Evolutionary conservation across 2,888 invertebrate genomes (phyloP).

Genomic region (Octodonta nipae): DNA sequence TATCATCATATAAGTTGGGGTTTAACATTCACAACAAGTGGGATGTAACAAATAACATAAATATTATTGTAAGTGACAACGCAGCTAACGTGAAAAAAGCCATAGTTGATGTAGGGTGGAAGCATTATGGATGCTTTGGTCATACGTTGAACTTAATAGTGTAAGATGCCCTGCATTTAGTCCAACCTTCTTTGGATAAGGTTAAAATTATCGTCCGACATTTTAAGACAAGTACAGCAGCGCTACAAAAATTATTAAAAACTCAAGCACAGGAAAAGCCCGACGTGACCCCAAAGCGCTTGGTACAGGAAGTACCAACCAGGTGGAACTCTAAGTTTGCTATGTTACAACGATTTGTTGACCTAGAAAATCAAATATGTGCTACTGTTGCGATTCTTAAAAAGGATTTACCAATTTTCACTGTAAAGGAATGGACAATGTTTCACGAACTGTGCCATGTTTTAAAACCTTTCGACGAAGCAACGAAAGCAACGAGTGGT

Average conservation of each 20-base stretch:
- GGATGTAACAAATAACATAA: constrained; percentile 19
- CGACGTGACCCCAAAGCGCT: no score
- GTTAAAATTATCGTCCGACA: constrained; percentile 14
- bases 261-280: constrained; percentile 16
- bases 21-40: no score
- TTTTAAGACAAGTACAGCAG: no score
- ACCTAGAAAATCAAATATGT: constrained; percentile 11
- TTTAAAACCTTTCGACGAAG: constrained; percentile 15
- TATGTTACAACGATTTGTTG: constrained; percentile 15
- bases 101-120: no score
- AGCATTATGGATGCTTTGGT: no score
- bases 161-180: no score
- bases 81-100: no score
- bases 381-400: constrained; percentile 12
- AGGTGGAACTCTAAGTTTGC: constrained; percentile 17
- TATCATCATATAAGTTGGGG: no score
- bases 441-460: constrained; percentile 10
- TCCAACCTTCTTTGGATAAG: constrained; percentile 9
- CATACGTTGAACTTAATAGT: no score
- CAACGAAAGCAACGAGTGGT: constrained; percentile 13
- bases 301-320: constrained; percentile 13
- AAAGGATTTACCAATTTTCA: constrained; percentile 10
- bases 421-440: constrained; percentile 15
- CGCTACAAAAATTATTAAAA: no score
- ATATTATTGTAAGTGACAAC: no score